Percentiles rank a stretch among this genome's conserved stretches.
Evolutionary conservation across 2,797 vertebrate genomes (phyloP).

Genomic region (Selene dorsalis): DNA sequence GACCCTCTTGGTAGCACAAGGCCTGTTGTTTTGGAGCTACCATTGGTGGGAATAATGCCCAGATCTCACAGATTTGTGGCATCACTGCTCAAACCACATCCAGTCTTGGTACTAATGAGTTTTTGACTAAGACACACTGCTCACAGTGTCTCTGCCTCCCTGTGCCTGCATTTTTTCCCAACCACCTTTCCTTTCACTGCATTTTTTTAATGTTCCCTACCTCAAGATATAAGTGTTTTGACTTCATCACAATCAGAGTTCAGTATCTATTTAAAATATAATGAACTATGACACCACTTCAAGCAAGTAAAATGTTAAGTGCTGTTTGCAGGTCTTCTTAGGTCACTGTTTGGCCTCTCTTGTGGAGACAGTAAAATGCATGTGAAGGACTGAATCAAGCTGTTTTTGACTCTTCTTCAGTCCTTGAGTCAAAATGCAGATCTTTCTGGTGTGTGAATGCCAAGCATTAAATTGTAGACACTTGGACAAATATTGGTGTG

Average conservation of each 20-base stretch:
- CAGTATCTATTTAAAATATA: conserved; percentile 25
- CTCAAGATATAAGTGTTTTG: conserved; percentile 10
- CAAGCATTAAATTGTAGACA: not conserved
- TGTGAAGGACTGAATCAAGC: conserved; percentile 9
- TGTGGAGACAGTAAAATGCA: not conserved
- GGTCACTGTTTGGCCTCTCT: not conserved
- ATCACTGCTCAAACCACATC: conserved; percentile 49
- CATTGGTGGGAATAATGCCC: conserved; percentile 54
- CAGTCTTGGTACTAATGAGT: conserved; percentile 60
- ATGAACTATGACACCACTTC: conserved; percentile 19
- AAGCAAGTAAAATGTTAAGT: conserved; percentile 5
- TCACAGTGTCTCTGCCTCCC: conserved; percentile 37
- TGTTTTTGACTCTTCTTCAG: not conserved
- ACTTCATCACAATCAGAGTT: conserved; percentile 38
- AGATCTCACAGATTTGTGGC: conserved; percentile 63
- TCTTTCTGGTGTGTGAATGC: not conserved
- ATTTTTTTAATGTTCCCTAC: conserved; percentile 49
- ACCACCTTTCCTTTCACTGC: conserved; percentile 28
- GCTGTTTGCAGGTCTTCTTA: not conserved
- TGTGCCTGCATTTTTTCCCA: conserved; percentile 4
- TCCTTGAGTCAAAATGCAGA: not conserved
- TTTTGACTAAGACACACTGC: conserved; percentile 54
- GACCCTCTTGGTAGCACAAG: conserved; percentile 39
- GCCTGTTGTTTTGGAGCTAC: conserved; percentile 59
- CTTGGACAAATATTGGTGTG: not conserved